Conservation (phyloP, 1,140 invertebrate genomes). For the Drosophila pseudoobscura region DNA sequence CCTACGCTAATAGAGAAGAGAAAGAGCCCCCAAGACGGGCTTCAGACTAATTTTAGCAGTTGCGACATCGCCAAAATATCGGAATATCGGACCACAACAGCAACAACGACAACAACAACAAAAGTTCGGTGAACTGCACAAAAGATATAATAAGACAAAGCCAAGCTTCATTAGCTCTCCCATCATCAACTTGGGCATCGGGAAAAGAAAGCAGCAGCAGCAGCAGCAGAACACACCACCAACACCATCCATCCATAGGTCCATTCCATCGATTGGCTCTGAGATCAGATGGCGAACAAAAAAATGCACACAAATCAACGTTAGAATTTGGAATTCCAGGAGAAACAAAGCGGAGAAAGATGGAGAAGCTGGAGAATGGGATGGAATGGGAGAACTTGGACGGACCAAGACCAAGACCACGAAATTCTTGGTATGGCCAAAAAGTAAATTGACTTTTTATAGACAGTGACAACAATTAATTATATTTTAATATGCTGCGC, state of each 20-base stretch:
- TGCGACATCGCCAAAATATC: conserved; percentile 62
- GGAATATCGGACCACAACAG: conserved; percentile 39
- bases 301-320: conserved; percentile 79
- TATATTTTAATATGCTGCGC: conserved; percentile 78
- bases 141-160: conserved; percentile 65
- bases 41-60: conserved; percentile 75
- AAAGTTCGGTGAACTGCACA: conserved; percentile 80
- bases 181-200: conserved; percentile 18
- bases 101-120: conserved; percentile 57
- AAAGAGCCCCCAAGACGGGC: conserved; percentile 16
- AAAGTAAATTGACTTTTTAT: conserved; percentile 78
- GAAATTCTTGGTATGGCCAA: conserved; percentile 54
- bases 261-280: conserved; percentile 41
- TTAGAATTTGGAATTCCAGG: conserved; percentile 58
- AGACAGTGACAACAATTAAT: conserved; percentile 81
- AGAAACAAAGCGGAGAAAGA: conserved; percentile 51
- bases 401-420: conserved; percentile 2
- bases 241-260: too few species aligned
- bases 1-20: conserved; percentile 63
- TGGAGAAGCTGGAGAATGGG: conserved; percentile 24
- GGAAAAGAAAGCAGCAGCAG: conserved; percentile 67
- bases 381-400: conserved; percentile 3
- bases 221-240: conserved; percentile 32
- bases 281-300: conserved; percentile 38
- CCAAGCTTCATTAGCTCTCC: conserved; percentile 45